Percentiles rank a stretch among this genome's conserved stretches.
These are phyloP conservation scores for Ennomos quercinarius DNA, from an alignment of 2,888 invertebrate genomes.

Conservation along the genomic window DNA sequence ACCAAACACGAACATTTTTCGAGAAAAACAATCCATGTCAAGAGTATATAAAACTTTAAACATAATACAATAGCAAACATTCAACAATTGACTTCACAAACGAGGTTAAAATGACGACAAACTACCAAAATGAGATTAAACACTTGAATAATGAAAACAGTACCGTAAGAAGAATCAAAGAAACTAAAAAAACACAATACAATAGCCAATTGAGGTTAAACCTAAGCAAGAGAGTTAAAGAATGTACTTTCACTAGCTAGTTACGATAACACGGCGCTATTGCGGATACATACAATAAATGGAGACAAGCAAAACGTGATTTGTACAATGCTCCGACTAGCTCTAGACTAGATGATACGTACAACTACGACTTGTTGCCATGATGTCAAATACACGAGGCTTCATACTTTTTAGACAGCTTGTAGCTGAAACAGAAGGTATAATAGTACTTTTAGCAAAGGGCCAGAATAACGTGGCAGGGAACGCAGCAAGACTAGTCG, in stretches of 20 bases:
- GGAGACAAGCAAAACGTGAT: not conserved
- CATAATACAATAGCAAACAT: constrained; percentile 2
- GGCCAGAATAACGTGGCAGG: too few relatives aligned
- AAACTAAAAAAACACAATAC: constrained; percentile 28
- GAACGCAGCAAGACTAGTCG: too few relatives aligned
- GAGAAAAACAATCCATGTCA: not conserved
- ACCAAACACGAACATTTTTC: too few relatives aligned
- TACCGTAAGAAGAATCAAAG: constrained; percentile 26
- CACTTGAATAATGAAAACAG: constrained; percentile 17
- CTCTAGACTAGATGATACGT: too few relatives aligned
- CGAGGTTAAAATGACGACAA: constrained; percentile 24
- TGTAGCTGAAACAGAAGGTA: too few relatives aligned
- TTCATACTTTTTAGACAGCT: too few relatives aligned
- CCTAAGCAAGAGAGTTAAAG: constrained; percentile 38
- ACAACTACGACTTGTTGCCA: too few relatives aligned
- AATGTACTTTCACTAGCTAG: constrained; percentile 61
- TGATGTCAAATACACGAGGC: too few relatives aligned
- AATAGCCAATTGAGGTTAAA: constrained; percentile 41
- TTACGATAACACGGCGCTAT: constrained; percentile 24
- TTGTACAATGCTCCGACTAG: too few relatives aligned
- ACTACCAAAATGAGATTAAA: constrained; percentile 26
- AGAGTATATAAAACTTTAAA: not conserved
- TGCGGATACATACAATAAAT: constrained; percentile 2
- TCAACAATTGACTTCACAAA: constrained; percentile 16
- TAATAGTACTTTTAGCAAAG: too few relatives aligned